phyloP scores from a whole-genome alignment of 2,888 invertebrate genomes.

The Pherbina coryleti region DNA sequence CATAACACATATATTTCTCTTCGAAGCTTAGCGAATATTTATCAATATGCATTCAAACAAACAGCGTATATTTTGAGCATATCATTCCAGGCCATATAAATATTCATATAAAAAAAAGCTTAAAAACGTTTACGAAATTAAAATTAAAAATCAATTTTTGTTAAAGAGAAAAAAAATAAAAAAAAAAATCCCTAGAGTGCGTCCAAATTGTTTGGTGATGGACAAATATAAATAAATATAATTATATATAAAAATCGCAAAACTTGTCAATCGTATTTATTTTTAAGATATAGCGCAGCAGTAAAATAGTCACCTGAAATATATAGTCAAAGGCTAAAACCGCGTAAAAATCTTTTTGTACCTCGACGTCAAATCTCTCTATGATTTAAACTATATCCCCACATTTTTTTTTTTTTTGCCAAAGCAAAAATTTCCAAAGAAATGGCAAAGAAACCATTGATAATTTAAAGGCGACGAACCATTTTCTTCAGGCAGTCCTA shows the following conservation, averaged over 20 bases:
- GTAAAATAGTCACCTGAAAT: too few relatives aligned
- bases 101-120: constrained; percentile 1
- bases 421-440: too few relatives aligned
- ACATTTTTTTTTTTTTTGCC: too few relatives aligned
- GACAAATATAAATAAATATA: constrained; percentile 27
- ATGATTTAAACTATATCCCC: too few relatives aligned
- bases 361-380: too few relatives aligned
- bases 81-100: constrained; percentile 13
- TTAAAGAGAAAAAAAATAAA: neutral
- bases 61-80: neutral
- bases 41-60: neutral
- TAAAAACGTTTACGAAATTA: neutral
- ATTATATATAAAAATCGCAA: neutral
- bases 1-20: neutral
- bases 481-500: too few relatives aligned
- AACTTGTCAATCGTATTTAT: too few relatives aligned
- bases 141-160: neutral
- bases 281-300: too few relatives aligned
- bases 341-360: too few relatives aligned
- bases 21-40: neutral
- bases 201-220: constrained; percentile 34
- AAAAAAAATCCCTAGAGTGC: neutral
- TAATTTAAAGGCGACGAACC: too few relatives aligned
- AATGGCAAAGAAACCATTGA: too few relatives aligned
- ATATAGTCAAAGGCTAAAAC: too few relatives aligned